Evolutionary conservation across 2,113 vertebrate species (phyloP), one percentile per base, ranked within the genome.

Genomic region (Emydura subglobosa): DNA sequence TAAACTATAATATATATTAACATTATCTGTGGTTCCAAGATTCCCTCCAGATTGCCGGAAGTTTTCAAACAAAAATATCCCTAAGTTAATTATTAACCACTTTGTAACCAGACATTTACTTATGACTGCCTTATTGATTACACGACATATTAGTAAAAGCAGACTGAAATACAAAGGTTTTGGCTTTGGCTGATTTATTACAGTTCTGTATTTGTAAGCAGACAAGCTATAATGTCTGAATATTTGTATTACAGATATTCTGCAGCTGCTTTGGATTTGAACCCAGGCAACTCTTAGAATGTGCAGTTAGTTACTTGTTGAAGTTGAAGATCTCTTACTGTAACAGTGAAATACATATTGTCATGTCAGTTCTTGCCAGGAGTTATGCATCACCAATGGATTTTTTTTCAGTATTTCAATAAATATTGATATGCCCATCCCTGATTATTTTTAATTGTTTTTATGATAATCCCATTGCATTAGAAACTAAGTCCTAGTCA

Each of bases 351-450:
- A 97, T 96, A 96, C 98, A 97, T 97, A 98, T 97, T 97, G 97
- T 98, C 96, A 98, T 97, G 97, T 98, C 97, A 96, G 96, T 97
- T 98, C 97, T 98, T 98, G 97, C 97, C 96, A 97, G 93, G 96
- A 98, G 97, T 98, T 98, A 98, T 98, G 97, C 98, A 98, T 98
- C 97, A 88, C 98, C 97, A 97, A 98, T 98, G 98, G 97, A 98
- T 94, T 97, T 97, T 97, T 97, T 98, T 98, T 97, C 99, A 98
- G 98, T 98, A 99, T 98, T 99, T 99, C 98, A 99, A 99, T 99
- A 99, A 99, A 99, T 98, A 98, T 98, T 98, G 97, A 98, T 98
- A 98, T 98, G 98, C 98, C 98, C 96, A 79, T 96, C 97, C 97
- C 96, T 39, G 92, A 96, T 95, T 57, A 97, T 86, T 98, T 97